Conservation (phyloP, 1,140 invertebrate genomes). For the Aplysia californica region DNA sequence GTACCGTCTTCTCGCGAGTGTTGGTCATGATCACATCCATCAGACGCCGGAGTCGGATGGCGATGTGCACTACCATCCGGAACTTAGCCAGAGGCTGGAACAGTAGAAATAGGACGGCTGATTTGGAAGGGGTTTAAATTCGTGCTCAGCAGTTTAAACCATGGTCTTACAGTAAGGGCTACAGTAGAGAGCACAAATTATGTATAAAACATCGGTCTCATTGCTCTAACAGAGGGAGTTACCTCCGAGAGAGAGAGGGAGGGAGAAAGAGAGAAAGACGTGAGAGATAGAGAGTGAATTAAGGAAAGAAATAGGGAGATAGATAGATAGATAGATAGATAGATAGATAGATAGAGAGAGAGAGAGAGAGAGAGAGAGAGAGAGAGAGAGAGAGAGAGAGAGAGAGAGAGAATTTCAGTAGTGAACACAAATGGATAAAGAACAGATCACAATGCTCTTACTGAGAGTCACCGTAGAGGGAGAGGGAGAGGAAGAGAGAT, state of each 20-base stretch:
- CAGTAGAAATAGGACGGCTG: neutral
- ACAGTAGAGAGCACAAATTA: neutral
- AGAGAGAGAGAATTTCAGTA: neutral
- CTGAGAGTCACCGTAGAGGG: neutral
- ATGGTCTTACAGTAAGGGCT: neutral
- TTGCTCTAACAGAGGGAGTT: neutral
- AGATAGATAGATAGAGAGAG: too few species aligned
- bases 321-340: neutral
- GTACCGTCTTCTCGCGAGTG: slow-evolving; percentile 38
- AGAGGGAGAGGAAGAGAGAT: neutral
- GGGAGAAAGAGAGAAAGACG: neutral
- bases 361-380: neutral
- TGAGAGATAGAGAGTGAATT: neutral
- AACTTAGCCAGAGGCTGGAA: slow-evolving; percentile 33
- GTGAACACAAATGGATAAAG: neutral
- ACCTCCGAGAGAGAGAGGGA: neutral
- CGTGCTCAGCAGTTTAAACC: neutral
- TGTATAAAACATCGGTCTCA: neutral
- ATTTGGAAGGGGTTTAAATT: neutral
- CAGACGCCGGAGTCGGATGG: slow-evolving; percentile 33
- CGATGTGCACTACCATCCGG: slow-evolving; percentile 27
- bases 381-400: neutral
- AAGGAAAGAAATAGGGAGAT: neutral
- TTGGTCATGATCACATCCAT: slow-evolving; percentile 40
- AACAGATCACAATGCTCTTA: neutral